Evolutionary conservation across 35 echinoderm and acorn worm genomes (phyloP).

Genomic region (Holothuria glaberrima): DNA sequence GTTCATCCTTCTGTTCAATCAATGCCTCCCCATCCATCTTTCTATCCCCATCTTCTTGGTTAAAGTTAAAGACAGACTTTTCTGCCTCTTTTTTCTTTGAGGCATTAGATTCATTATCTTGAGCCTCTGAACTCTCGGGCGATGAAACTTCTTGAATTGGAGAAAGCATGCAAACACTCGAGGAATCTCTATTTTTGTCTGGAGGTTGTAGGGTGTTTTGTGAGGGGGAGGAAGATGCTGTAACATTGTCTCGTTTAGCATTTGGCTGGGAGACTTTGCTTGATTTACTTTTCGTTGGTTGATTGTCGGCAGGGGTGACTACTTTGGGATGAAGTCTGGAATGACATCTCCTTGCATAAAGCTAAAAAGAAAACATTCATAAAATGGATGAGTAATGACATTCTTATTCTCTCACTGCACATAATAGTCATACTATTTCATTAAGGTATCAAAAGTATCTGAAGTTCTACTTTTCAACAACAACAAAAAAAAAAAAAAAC

Average conservation of each 20-base stretch:
- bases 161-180: conserved; percentile 63
- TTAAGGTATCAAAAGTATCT: no score
- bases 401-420: no score
- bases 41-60: neutral
- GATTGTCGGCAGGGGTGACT: conserved; percentile 32
- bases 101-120: conserved; percentile 34
- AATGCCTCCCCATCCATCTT: conserved; percentile 26
- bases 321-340: conserved; percentile 45
- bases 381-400: neutral
- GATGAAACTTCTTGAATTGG: conserved; percentile 92
- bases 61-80: neutral
- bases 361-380: conserved; percentile 5
- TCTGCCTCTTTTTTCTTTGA: conserved; percentile 8
- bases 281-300: conserved; percentile 10
- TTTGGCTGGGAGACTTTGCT: conserved; percentile 48
- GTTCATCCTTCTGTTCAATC: conserved; percentile 23
- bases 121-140: conserved; percentile 75
- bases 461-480: no score
- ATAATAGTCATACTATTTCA: no score
- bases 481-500: no score
- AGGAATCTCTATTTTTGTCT: conserved; percentile 43
- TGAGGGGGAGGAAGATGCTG: conserved; percentile 31
- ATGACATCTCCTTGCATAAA: conserved; percentile 58
- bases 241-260: conserved; percentile 29
- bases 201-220: conserved; percentile 59